phyloP scores from a whole-genome alignment of 2,888 invertebrate genomes.

The Protonemura montana region DNA sequence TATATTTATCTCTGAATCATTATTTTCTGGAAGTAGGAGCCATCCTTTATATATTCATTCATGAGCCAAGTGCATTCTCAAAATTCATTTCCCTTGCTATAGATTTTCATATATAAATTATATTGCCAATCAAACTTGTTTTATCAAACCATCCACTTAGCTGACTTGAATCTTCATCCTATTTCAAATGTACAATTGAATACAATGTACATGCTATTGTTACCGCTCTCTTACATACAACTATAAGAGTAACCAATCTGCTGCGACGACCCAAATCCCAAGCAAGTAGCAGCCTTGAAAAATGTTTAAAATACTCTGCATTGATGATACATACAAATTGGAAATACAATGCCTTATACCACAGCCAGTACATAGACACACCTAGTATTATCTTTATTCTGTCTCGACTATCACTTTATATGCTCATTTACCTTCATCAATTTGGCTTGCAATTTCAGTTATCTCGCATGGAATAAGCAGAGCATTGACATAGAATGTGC shows the following conservation, averaged over 20 bases:
- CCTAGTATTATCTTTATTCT: not conserved
- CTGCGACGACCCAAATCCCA: not conserved
- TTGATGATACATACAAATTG: not conserved
- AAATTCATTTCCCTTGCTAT: not conserved
- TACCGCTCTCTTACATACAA: not conserved
- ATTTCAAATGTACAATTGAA: not conserved
- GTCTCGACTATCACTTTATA: not conserved
- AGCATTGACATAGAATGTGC: not conserved
- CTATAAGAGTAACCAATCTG: not conserved
- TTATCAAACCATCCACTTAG: not conserved
- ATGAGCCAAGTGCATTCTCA: not conserved
- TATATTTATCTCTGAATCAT: not conserved
- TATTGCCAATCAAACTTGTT: not conserved
- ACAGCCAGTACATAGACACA: not conserved
- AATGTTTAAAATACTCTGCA: not conserved
- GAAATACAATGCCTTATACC: not conserved
- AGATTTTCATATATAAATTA: not conserved
- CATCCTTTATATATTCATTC: not conserved
- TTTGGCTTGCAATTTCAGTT: not conserved
- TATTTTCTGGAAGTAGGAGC: not conserved
- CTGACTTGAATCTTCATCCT: not conserved
- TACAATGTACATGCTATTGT: not conserved
- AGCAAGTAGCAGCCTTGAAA: not conserved
- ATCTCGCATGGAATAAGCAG: not conserved
- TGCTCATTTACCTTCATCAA: not conserved